Percentiles rank a stretch among this genome's conserved stretches.
These are phyloP conservation scores for Laticauda laticaudata DNA, from an alignment of 2,113 vertebrate genomes.

Conservation along the genomic window DNA sequence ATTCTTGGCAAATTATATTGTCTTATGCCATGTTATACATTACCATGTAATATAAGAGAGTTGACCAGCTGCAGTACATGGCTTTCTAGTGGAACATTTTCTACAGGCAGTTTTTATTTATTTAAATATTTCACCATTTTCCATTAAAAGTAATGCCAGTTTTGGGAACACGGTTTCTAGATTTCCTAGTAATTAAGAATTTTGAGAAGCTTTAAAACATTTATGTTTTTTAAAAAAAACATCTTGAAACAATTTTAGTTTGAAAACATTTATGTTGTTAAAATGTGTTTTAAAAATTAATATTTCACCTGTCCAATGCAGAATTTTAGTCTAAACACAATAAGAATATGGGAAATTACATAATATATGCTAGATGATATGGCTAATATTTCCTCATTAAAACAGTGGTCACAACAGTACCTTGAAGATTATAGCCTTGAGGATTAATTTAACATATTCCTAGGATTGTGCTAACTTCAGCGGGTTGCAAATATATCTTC, in stretches of 20 bases:
- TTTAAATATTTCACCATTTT: not conserved
- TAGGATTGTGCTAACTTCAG: not conserved
- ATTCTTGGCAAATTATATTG: not conserved
- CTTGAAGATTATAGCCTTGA: not conserved
- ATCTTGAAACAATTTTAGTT: too few species aligned
- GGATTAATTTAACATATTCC: not conserved
- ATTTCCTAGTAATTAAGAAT: not conserved
- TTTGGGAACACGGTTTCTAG: not conserved
- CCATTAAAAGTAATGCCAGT: not conserved
- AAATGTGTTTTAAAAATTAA: not conserved
- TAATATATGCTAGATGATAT: not conserved
- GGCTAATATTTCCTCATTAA: not conserved
- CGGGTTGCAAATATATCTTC: not conserved
- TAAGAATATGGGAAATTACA: not conserved
- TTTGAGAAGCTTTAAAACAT: not conserved
- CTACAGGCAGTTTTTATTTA: not conserved
- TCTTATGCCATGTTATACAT: not conserved
- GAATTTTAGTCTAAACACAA: not conserved
- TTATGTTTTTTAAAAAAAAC: not conserved
- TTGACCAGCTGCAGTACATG: not conserved
- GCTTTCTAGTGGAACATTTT: not conserved
- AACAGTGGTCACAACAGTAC: not conserved
- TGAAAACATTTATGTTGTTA: not conserved
- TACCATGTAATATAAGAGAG: not conserved
- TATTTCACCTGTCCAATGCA: not conserved